Conservation (phyloP, 2,113 vertebrate species). For the Thermophis baileyi region DNA sequence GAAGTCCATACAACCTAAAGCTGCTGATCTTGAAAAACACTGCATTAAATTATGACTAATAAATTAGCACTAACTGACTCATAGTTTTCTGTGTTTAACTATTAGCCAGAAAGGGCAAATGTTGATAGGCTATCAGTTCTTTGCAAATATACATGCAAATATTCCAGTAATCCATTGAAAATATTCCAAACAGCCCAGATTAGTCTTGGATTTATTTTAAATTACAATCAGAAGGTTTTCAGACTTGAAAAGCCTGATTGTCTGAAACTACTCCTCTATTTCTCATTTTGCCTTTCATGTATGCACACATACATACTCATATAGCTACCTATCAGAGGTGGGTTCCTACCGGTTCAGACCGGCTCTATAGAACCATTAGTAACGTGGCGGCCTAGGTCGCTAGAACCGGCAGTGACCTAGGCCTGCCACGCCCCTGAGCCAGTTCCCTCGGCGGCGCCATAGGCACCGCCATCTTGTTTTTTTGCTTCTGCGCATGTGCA, state of each 20-base stretch:
- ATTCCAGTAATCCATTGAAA: not conserved
- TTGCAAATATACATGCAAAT: not conserved
- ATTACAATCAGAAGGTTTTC: not conserved
- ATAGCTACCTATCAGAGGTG: conserved; percentile 4
- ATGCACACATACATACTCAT: not conserved
- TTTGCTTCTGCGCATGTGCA: too few relatives aligned
- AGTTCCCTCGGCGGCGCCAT: too few relatives aligned
- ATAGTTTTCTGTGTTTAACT: not conserved
- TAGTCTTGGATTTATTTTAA: not conserved
- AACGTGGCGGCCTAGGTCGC: too few relatives aligned
- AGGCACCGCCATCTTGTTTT: too few relatives aligned
- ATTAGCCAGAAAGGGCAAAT: not conserved
- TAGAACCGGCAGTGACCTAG: too few relatives aligned
- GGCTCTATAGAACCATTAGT: too few relatives aligned
- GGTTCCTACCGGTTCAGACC: too few relatives aligned
- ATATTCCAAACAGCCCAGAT: not conserved
- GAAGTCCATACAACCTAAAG: not conserved
- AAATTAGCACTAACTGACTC: not conserved
- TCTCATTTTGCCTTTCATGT: conserved; percentile 29
- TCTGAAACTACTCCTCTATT: not conserved
- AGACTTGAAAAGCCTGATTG: not conserved
- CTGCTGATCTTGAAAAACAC: not conserved
- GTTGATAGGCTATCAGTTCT: not conserved
- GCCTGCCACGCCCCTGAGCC: too few relatives aligned
- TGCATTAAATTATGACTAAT: not conserved